Evolutionary conservation across 92 coral and sea anemone genomes (phyloP), one percentile per base, ranked within the genome.

Genomic region (Bergia sp.): DNA sequence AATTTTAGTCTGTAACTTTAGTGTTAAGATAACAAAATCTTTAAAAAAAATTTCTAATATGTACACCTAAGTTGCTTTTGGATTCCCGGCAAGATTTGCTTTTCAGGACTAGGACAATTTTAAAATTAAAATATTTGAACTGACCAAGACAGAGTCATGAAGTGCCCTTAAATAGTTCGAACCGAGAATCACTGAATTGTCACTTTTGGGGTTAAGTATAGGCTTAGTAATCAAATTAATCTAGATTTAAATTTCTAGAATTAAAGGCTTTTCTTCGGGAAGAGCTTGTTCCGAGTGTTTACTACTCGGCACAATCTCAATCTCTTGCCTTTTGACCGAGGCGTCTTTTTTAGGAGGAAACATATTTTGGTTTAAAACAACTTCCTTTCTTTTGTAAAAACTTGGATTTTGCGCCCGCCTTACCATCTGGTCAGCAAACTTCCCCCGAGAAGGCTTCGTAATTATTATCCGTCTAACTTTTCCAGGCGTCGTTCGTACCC

Each of bases 401-500:
- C 3, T 64, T 37, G 86, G 73, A 23, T 67, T 82, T 37, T 82
- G 86, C 73, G 86, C 86, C 64, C 41, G 86, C 61, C 57, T 8
- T 82, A 82, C 77, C 16, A 82, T 38, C 37, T 40, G 55, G 75
- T 82, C 86, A 29, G 42, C 42, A 44, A 66, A 43, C 41, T 82
- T 12, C 76, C 40, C 47, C 77, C 42, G 76, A 20, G 86, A 13
- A 73, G 87, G 87, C 7, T 44, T 84, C 4, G 87, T 84, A 23
- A 84, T 37, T 43, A 84, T 74, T 9, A 84, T 69, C 44, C 78
- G 44, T 69, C 87, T 44, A 37, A 71, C 87, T 47, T 84, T 74
- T 10, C 65, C 87, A 84, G 87, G 79, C 64, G 78, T 36, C 42
- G 87, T 53, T 71, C 45, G 87, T 49, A 55, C 45, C 79, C 74